Conservation (phyloP, 2,797 vertebrate genomes). For the Dicrostonyx torquatus region DNA sequence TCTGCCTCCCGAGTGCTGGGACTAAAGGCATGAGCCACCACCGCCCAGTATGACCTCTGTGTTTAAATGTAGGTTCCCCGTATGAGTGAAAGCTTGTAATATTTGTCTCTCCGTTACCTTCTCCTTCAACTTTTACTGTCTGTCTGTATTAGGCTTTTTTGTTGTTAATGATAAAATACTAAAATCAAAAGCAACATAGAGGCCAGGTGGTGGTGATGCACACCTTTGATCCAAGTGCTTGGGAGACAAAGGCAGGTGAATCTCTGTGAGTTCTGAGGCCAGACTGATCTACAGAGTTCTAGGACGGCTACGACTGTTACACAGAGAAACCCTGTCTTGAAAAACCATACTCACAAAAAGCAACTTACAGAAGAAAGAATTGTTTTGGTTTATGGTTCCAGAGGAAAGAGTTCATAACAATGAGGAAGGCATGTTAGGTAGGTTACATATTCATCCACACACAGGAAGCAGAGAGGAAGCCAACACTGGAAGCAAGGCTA, state of each 20-base stretch:
- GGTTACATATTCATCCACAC: neutral
- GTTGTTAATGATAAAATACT: neutral
- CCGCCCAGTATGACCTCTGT: neutral
- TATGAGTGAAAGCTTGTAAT: neutral
- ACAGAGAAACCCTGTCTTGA: neutral
- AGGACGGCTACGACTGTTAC: neutral
- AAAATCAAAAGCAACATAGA: neutral
- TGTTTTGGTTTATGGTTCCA: neutral
- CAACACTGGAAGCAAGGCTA: neutral
- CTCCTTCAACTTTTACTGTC: neutral
- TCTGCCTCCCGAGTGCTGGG: too few species aligned
- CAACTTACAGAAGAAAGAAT: neutral
- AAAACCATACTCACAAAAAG: neutral
- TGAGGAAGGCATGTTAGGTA: neutral
- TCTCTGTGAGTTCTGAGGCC: neutral
- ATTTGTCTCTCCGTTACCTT: neutral
- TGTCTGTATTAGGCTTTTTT: neutral
- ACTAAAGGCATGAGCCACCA: too few species aligned
- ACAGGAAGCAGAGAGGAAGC: neutral
- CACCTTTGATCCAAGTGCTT: neutral
- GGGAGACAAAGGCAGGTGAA: neutral
- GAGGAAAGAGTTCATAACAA: neutral
- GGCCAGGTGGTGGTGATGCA: neutral
- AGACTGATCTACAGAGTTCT: neutral
- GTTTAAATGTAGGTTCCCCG: neutral